Evolutionary conservation across 1,140 invertebrate species (phyloP).

Genomic region (Lycorma delicatula): DNA sequence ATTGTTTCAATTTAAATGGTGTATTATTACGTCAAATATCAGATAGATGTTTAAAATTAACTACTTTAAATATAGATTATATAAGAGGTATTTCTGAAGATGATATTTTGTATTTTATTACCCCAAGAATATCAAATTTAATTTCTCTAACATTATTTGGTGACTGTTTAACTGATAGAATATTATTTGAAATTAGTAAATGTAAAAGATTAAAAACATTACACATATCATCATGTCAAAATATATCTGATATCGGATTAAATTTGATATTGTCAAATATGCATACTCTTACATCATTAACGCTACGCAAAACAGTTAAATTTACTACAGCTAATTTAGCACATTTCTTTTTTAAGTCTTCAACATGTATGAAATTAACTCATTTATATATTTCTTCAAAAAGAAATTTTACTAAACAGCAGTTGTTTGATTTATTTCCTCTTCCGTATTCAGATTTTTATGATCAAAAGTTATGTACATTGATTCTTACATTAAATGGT

Average conservation of each 20-base stretch:
- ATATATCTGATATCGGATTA: constrained; percentile 15
- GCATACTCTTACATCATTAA: constrained; percentile 4
- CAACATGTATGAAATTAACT: constrained; percentile 7
- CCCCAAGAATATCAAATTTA: not conserved
- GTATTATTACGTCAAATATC: constrained; percentile 2
- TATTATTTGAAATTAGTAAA: constrained; percentile 3
- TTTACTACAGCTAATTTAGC: not conserved
- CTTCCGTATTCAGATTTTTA: too few species aligned
- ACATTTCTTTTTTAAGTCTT: constrained; percentile 9
- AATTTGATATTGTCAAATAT: constrained; percentile 4
- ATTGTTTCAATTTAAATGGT: not conserved
- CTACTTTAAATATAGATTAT: constrained; percentile 15
- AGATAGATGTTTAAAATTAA: constrained; percentile 4
- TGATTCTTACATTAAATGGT: too few species aligned
- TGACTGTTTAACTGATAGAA: constrained; percentile 12
- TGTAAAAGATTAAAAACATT: constrained; percentile 9
- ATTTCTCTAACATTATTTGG: constrained; percentile 13
- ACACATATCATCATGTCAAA: constrained; percentile 14
- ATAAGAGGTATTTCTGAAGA: constrained; percentile 15
- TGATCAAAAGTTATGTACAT: too few species aligned
- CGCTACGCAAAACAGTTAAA: not conserved
- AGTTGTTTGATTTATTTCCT: too few species aligned
- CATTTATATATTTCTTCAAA: constrained; percentile 9
- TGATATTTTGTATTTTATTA: constrained; percentile 9
- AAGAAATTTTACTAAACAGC: too few species aligned